phyloP scores from a whole-genome alignment of 1,140 invertebrate genomes.

The Drosophila varians region DNA sequence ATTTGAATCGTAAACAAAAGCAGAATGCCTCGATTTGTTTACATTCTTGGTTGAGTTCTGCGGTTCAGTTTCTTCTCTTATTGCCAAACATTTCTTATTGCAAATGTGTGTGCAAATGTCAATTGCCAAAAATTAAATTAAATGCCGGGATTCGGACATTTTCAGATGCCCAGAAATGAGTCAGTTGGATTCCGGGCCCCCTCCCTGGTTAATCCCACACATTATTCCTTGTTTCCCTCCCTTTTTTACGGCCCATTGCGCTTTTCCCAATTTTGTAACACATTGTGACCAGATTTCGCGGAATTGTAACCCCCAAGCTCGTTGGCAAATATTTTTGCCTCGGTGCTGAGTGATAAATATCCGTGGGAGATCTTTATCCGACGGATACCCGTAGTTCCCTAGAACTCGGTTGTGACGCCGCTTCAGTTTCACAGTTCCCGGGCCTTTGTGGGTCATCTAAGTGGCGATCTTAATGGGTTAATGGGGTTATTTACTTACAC shows the following conservation, averaged over 20 bases:
- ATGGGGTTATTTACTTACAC: constrained; percentile 14
- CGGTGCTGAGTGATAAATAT: constrained; percentile 38
- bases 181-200: constrained; percentile 12
- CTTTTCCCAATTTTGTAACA: constrained; percentile 58
- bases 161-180: constrained; percentile 15
- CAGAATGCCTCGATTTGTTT: constrained; percentile 38
- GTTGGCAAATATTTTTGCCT: constrained; percentile 13
- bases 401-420: constrained; percentile 1
- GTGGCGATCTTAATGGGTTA: constrained; percentile 19
- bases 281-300: constrained; percentile 75
- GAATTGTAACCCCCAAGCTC: constrained; percentile 36
- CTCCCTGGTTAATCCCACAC: constrained; percentile 6
- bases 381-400: constrained; percentile 11
- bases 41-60: constrained; percentile 26
- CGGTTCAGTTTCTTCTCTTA: constrained; percentile 23
- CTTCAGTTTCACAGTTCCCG: constrained; percentile 9
- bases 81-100: constrained; percentile 36
- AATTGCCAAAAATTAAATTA: constrained; percentile 34
- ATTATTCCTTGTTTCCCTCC: constrained; percentile 13
- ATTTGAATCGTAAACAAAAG: constrained; percentile 38
- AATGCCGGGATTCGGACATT: neutral
- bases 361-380: constrained; percentile 7
- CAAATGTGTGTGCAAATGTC: constrained; percentile 51
- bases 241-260: constrained; percentile 45
- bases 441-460: constrained; percentile 7